Percentiles rank a stretch among this genome's conserved stretches.
Conservation (phyloP, 2,113 vertebrate genomes). For the Benitochromis conjunctus region DNA sequence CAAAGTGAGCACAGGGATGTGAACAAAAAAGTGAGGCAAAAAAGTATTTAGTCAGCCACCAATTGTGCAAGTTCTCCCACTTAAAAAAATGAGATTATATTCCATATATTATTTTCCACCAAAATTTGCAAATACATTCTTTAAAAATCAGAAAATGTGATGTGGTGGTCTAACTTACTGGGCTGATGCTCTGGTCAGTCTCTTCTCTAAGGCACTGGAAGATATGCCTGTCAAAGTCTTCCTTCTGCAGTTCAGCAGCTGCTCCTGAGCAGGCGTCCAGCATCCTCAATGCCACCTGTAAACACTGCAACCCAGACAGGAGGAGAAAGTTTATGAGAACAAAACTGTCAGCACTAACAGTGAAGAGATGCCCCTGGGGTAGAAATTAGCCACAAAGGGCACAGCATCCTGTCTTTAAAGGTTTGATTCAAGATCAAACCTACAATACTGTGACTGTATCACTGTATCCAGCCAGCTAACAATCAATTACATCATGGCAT, state of each 20-base stretch:
- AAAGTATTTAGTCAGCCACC: too few relatives aligned
- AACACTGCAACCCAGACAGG: slow-evolving; percentile 70
- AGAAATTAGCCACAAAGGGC: background rate
- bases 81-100: too few relatives aligned
- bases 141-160: too few relatives aligned
- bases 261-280: slow-evolving; percentile 81
- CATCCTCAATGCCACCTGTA: slow-evolving; percentile 79
- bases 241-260: slow-evolving; percentile 78
- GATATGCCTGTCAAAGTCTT: slow-evolving; percentile 85
- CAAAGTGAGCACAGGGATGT: background rate
- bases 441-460: background rate
- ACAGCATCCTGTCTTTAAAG: background rate
- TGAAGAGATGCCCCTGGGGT: background rate
- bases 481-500: background rate
- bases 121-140: too few relatives aligned
- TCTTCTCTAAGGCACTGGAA: slow-evolving; percentile 83
- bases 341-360: background rate
- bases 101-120: too few relatives aligned
- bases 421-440: background rate
- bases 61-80: too few relatives aligned
- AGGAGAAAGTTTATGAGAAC: background rate
- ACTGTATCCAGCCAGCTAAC: background rate
- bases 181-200: slow-evolving; percentile 66
- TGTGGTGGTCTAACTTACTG: slow-evolving; percentile 64
- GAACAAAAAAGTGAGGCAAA: background rate